A percentile compares a stretch with the other conserved stretches of the same genome.
These are phyloP conservation scores for Morbakka virulenta DNA, from an alignment of 30 jellyfish, hydroid and myxozoan species.

Conservation along the genomic window DNA sequence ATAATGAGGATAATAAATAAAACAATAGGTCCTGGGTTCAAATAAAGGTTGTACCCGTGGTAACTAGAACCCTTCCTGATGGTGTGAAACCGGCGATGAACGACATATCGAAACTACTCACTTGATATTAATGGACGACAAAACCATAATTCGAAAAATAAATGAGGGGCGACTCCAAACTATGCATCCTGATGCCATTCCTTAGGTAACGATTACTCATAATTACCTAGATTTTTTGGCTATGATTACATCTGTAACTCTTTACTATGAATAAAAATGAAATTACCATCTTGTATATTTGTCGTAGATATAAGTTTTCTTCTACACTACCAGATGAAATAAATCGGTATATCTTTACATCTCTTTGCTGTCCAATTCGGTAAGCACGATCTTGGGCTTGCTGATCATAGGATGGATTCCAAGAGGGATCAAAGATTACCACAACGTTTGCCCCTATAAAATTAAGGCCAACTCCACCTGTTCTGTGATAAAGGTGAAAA, in stretches of 20 bases:
- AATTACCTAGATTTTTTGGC: neutral
- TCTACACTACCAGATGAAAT: conserved; percentile 76
- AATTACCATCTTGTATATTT: conserved; percentile 71
- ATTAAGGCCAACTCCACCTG: conserved; percentile 84
- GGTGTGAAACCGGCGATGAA: no score
- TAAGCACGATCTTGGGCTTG: conserved; percentile 94
- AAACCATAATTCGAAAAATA: no score
- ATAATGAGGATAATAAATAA: no score
- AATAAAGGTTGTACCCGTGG: no score
- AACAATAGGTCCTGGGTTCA: no score
- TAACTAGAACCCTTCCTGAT: no score
- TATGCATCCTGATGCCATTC: no score
- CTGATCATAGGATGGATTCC: conserved; percentile 81
- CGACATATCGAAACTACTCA: no score
- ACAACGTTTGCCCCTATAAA: conserved; percentile 85
- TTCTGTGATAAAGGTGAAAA: no score
- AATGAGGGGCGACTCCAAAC: no score
- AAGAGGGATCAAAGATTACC: conserved; percentile 71
- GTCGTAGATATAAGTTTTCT: conserved; percentile 77
- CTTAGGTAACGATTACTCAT: neutral
- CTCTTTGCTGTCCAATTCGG: conserved; percentile 84
- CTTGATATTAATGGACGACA: no score
- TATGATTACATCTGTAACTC: neutral
- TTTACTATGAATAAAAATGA: neutral
- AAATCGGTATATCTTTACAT: conserved; percentile 76